Evolutionary conservation across 1,140 invertebrate genomes (phyloP).

Genomic region (Atopsyche davidsoni): DNA sequence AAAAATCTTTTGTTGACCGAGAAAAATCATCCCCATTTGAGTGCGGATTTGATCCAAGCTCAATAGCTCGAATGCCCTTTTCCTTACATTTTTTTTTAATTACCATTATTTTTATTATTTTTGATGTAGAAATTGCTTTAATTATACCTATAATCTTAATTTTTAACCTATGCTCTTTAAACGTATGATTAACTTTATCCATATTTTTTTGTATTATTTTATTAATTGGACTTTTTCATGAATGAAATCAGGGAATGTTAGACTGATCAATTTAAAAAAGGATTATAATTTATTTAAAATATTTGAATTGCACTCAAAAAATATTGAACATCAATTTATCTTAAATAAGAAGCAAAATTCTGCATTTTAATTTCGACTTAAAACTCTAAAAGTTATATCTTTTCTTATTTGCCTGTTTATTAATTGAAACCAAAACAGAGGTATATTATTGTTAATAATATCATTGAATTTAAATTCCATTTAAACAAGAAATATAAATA

Average conservation of each 20-base stretch:
- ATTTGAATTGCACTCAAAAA: constrained; percentile 59
- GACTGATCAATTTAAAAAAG: constrained; percentile 52
- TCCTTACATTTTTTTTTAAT: constrained; percentile 57
- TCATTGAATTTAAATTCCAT: constrained; percentile 43
- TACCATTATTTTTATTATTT: constrained; percentile 59
- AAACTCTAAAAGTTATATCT: too few relatives aligned
- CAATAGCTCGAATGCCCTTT: constrained; percentile 50
- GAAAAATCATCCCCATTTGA: constrained; percentile 57
- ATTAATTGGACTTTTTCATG: constrained; percentile 51
- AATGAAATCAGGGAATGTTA: constrained; percentile 58
- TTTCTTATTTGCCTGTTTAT: constrained; percentile 47
- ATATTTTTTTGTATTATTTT: constrained; percentile 51
- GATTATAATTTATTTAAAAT: constrained; percentile 57
- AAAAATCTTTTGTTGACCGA: constrained; percentile 49
- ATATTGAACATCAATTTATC: constrained; percentile 39
- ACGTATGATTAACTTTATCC: constrained; percentile 38
- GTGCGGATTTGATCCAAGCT: constrained; percentile 57
- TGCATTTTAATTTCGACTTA: constrained; percentile 56
- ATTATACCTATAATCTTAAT: constrained; percentile 47
- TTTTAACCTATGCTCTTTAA: constrained; percentile 37
- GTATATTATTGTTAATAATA: constrained; percentile 53
- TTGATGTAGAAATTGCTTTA: constrained; percentile 58
- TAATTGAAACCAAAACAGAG: constrained; percentile 53
- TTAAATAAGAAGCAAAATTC: constrained; percentile 50
- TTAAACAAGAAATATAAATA: constrained; percentile 43